Evolutionary conservation across 2,797 vertebrate genomes (phyloP), one percentile per base, ranked within the genome.

Genomic region (Galaxias olidus): DNA sequence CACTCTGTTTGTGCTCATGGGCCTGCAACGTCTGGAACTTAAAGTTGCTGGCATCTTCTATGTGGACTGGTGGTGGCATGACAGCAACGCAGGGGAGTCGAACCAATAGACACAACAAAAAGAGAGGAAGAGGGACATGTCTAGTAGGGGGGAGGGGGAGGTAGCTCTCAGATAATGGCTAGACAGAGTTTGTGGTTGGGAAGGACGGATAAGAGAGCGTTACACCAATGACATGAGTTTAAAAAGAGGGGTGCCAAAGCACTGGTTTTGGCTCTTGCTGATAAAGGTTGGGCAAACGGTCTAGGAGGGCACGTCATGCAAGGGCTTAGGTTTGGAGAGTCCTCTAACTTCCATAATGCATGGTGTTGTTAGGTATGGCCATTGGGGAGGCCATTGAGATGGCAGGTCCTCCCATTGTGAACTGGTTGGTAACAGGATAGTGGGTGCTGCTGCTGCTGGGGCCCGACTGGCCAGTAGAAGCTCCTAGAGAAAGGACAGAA

Each of bases 351-450:
- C 96, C 95, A 42, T 98, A 97, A 91, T 98, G 96, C 95, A 98
- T 93, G 84, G 96, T 96, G 93, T 96, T 97, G 93, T 94, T 96
- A 69, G 95, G 95, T 89, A 98, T 94, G 78, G 95, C 95, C 95
- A 97, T 95, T 6, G 96, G 96, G 0, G 96, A 96, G 12, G 96
- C 96, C 96, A 98, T 98, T 63, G 96, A 97, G 82, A 97, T 95
- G 73, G 96, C 93, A 0, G 96, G 94, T 4, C 96, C 96, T 1
- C 96, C 96, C 94, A 97, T 96, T 86, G 94, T 96, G 91, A 97
- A 97, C 89, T 97, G 96, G 91, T 93, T 97, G 92, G 95, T 96
- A 89, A 95, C 89, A 0, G 95, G 94, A 71, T 97, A 97, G 87
- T 95, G 92, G 46, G 77, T 84, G 78, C 92, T 74, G 58, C 89